Conservation (phyloP, 2,113 vertebrate species). For the Megaceryle torquata region DNA sequence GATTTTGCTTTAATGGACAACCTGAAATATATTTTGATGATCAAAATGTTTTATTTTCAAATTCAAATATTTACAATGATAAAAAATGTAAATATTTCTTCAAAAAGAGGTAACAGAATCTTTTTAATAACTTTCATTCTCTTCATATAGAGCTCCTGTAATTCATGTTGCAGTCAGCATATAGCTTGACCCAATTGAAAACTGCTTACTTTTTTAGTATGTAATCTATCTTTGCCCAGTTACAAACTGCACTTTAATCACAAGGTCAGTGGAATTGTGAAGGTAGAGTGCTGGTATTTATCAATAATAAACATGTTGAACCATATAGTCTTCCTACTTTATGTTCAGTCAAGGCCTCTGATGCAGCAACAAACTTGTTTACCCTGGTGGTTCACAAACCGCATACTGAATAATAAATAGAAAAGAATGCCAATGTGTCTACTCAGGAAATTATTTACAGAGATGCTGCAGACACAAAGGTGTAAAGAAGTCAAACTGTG, state of each 20-base stretch:
- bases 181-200: neutral
- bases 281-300: neutral
- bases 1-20: neutral
- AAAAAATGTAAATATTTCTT: neutral
- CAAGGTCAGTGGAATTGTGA: neutral
- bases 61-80: neutral
- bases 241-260: neutral
- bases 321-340: neutral
- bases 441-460: neutral
- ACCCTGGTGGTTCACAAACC: neutral
- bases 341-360: neutral
- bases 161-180: neutral
- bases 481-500: slow-evolving; percentile 2
- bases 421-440: neutral
- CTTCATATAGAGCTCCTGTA: neutral
- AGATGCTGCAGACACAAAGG: neutral
- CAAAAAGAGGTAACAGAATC: neutral
- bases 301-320: neutral
- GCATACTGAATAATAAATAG: neutral
- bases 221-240: neutral
- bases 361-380: neutral
- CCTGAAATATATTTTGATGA: neutral
- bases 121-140: neutral
- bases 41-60: neutral
- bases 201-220: neutral